A percentile compares a stretch with the other conserved stretches of the same genome.
Conservation (phyloP, 2,113 vertebrate genomes). For the Microcebus murinus region DNA sequence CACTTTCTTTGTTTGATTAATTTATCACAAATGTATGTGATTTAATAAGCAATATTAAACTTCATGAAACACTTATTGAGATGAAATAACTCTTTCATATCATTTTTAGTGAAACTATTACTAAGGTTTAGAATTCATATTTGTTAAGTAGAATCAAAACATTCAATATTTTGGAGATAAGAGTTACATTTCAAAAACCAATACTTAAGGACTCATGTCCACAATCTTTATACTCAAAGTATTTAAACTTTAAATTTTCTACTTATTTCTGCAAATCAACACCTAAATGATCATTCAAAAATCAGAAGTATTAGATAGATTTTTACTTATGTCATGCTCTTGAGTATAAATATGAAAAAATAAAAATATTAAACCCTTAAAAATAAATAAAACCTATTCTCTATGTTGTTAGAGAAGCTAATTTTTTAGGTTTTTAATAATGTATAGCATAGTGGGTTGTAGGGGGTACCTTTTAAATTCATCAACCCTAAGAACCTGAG, state of each 20-base stretch:
- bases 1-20: conserved; percentile 48
- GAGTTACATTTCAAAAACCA: background rate
- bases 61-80: background rate
- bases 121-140: background rate
- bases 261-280: background rate
- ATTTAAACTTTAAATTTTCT: background rate
- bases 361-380: background rate
- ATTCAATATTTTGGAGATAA: background rate
- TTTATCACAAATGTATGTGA: conserved; percentile 42
- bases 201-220: background rate
- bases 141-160: background rate
- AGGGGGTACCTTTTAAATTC: background rate
- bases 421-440: background rate
- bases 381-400: background rate
- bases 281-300: background rate
- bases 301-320: background rate
- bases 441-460: background rate
- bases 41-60: conserved; percentile 51
- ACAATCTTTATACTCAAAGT: background rate
- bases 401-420: background rate
- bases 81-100: background rate
- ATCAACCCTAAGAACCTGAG: background rate
- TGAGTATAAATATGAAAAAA: background rate
- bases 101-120: background rate
- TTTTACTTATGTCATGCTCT: background rate